Conservation (phyloP, 2,113 vertebrate species). For the Podilymbus podiceps region DNA sequence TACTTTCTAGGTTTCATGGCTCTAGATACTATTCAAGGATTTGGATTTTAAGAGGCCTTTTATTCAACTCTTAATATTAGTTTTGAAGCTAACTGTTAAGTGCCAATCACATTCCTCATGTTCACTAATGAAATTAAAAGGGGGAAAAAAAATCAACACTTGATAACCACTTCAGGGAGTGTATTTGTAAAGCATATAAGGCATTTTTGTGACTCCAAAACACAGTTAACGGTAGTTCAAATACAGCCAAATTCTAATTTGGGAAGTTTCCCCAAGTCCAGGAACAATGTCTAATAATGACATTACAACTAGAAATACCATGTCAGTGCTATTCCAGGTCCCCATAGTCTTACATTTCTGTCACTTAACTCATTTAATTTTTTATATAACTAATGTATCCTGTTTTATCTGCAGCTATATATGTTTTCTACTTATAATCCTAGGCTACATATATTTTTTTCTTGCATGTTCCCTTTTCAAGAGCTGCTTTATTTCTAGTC, state of each 20-base stretch:
- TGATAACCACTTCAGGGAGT: background rate
- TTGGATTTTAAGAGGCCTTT: background rate
- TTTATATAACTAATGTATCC: background rate
- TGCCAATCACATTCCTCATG: background rate
- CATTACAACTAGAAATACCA: background rate
- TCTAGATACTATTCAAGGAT: background rate
- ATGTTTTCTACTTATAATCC: background rate
- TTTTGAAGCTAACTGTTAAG: background rate
- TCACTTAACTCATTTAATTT: background rate
- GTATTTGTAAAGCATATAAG: background rate
- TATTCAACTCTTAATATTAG: background rate
- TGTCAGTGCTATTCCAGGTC: background rate
- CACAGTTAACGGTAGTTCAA: background rate
- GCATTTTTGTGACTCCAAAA: background rate
- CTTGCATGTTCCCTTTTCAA: background rate
- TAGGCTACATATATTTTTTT: background rate
- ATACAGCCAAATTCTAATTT: background rate
- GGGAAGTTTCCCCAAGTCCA: background rate
- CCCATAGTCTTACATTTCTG: background rate
- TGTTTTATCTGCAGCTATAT: background rate
- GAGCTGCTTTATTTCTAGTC: background rate
- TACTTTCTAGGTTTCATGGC: background rate
- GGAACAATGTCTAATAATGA: background rate
- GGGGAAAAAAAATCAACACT: background rate
- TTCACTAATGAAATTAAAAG: background rate